Conservation (phyloP, 2,888 invertebrate genomes). For the Trachelus stipa region DNA sequence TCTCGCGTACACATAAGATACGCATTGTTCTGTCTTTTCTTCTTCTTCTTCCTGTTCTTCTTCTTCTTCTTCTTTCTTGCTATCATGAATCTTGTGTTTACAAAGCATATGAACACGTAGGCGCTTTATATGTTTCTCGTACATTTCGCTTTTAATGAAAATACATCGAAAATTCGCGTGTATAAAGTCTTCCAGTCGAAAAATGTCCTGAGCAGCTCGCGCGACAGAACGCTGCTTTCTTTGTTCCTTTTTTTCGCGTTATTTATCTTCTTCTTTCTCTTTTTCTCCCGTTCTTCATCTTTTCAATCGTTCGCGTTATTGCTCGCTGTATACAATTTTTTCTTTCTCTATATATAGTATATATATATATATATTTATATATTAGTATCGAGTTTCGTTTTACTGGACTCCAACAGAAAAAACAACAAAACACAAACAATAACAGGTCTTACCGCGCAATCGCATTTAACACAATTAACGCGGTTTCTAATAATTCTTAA, state of each 20-base stretch:
- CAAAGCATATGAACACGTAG: not conserved
- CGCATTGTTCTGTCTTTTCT: not conserved
- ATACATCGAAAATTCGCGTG: constrained; percentile 6
- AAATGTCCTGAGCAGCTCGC: not conserved
- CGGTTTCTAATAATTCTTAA: not conserved
- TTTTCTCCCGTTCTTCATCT: not conserved
- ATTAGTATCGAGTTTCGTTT: not conserved
- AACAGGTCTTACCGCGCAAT: not conserved
- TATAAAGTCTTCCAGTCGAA: not conserved
- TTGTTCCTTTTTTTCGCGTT: not conserved
- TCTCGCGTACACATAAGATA: not conserved
- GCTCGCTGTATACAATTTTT: not conserved
- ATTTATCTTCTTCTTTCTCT: not conserved
- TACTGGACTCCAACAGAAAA: not conserved
- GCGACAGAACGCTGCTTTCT: not conserved
- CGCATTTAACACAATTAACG: not conserved
- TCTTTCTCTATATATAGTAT: not conserved
- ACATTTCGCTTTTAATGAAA: constrained; percentile 7
- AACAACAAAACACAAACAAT: not conserved
- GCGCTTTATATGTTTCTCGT: constrained; percentile 3
- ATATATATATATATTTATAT: not conserved
- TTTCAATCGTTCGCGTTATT: not conserved
- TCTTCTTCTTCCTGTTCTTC: not conserved
- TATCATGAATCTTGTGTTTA: not conserved
- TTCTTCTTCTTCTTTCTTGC: not conserved